These are phyloP conservation scores for Plemyria rubiginata DNA, from an alignment of 2,888 invertebrate genomes.

Conservation along the genomic window DNA sequence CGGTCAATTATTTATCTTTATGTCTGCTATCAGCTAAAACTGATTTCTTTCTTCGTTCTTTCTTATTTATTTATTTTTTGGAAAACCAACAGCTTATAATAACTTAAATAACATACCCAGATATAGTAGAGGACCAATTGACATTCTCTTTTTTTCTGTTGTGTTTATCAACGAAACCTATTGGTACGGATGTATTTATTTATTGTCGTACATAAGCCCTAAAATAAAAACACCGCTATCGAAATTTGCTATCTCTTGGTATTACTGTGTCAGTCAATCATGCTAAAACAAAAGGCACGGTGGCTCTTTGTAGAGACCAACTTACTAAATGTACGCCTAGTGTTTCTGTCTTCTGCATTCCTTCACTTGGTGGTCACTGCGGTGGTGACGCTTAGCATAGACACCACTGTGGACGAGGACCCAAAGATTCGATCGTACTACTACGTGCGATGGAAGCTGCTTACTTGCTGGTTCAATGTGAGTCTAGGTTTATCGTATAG, in stretches of 20 bases:
- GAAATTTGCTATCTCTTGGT: neutral
- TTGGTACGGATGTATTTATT: no score
- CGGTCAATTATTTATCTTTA: no score
- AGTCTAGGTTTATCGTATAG: constrained; percentile 38
- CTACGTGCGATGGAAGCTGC: constrained; percentile 53
- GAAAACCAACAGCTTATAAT: no score
- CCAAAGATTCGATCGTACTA: constrained; percentile 50
- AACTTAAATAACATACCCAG: no score
- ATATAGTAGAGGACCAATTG: no score
- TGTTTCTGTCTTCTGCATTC: constrained; percentile 37
- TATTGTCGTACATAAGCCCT: no score
- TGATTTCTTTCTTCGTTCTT: no score
- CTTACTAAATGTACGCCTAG: constrained; percentile 27
- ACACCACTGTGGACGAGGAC: constrained; percentile 55
- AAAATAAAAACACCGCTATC: neutral
- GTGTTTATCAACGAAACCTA: no score
- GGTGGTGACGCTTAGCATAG: constrained; percentile 50
- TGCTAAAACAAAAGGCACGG: neutral
- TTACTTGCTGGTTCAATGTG: constrained; percentile 65
- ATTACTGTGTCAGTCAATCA: constrained; percentile 4
- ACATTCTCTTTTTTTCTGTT: no score
- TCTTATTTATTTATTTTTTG: no score
- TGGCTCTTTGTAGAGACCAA: constrained; percentile 3
- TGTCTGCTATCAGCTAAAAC: no score
- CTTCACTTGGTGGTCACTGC: constrained; percentile 51